Base-by-base conservation (phyloP, 2,113 vertebrate genomes). In the Myotis lucifugus region DNA sequence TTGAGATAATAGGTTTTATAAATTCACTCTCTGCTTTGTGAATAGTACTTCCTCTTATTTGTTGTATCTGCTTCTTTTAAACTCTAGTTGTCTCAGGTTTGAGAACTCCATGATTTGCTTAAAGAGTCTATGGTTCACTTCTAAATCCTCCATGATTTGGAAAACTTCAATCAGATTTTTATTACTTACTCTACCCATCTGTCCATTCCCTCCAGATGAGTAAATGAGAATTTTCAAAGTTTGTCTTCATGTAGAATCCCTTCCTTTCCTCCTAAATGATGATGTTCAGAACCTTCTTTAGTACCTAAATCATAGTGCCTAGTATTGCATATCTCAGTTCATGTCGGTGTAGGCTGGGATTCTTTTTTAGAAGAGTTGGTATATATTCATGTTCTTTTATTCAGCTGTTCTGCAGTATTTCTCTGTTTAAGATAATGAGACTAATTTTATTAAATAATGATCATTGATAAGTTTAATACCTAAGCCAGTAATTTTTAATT, bases 171-270 rank as follows among this genome's bases (percentile, higher is more conserved):
- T 84, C 29, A 37, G 29, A 37, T 77, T 88, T 70, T 77, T 69
- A 27, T 18, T 21, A 69, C 52, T 70, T 29, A 15, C 29, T 77
- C 42, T 34, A 34, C 50, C 46, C 18, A 40, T 40, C 29, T 34
- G 21, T 48, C 17, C 12, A n/a, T n/a, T 69, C 67, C 50, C 40
- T 42, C n/a, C 83, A 91, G 59, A 19, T 61, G 66, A 8, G 27
- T 82, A 48, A 93, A 13, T 61, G 81, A 34, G 48, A 85, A 72
- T 52, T 88, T 93, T 79, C 40, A 91, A 74, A 84, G 46, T 12
- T 88, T 48, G 12, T 73, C 23, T n/a, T 90, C 15, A 73, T 18
- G 18, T 64, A 40, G 54, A 92, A 74, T 50, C 56, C 46, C 25
- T 85, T 87, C 54, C 19, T 85, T 21, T 73, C 67, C 54, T 37